phyloP scores from a whole-genome alignment of 1,140 invertebrate genomes.

The Acromyrmex echinatior region DNA sequence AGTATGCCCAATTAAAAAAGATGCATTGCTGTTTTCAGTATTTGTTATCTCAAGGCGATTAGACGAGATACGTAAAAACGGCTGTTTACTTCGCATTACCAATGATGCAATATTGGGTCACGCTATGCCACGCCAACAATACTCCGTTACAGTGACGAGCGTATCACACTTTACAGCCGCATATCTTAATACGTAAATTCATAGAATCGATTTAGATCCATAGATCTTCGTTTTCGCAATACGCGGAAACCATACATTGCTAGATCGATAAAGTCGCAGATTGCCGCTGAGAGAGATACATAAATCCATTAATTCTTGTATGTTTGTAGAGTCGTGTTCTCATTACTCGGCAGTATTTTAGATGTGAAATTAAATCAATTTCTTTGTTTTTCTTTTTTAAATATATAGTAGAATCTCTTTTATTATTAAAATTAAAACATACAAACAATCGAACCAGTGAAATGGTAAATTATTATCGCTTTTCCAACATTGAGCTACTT shows the following conservation, averaged over 20 bases:
- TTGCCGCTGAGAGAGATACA: not conserved
- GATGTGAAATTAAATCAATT: slow-evolving; percentile 8
- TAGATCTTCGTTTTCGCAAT: slow-evolving; percentile 44
- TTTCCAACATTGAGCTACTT: not conserved
- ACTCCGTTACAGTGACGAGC: slow-evolving; percentile 15
- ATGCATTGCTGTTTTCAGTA: slow-evolving; percentile 62
- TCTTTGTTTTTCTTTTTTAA: not conserved
- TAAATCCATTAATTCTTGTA: slow-evolving; percentile 27
- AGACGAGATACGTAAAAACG: slow-evolving; percentile 56
- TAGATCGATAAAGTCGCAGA: not conserved
- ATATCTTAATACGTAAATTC: slow-evolving; percentile 50
- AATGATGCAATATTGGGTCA: slow-evolving; percentile 67
- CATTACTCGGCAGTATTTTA: not conserved
- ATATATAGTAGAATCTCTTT: not conserved
- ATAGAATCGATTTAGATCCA: slow-evolving; percentile 34
- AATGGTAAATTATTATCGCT: not conserved
- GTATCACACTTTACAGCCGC: slow-evolving; percentile 5
- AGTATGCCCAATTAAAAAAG: slow-evolving; percentile 2
- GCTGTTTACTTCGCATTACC: slow-evolving; percentile 63
- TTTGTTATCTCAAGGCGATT: slow-evolving; percentile 62
- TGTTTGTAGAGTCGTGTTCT: not conserved
- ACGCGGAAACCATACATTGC: slow-evolving; percentile 12
- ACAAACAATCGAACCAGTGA: not conserved
- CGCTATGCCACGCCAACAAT: slow-evolving; percentile 36
- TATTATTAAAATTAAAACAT: not conserved